Evolutionary conservation across 2,888 invertebrate genomes (phyloP), one percentile per base, ranked within the genome.

Genomic region (Orchesella flavescens): DNA sequence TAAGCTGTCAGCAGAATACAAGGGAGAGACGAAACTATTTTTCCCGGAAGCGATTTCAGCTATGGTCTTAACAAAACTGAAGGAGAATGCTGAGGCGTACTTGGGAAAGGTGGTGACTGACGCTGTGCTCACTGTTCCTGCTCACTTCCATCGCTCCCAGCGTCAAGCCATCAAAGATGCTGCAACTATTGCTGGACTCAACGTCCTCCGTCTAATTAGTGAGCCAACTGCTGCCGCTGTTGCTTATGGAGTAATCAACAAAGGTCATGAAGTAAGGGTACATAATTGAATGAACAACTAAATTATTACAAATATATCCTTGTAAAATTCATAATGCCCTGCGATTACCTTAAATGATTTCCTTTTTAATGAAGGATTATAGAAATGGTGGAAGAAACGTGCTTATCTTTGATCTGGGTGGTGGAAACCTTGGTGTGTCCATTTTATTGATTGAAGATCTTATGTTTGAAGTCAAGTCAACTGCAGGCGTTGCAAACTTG

Each of bases 201-300:
- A 96, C 90, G 96, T 97, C 1, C 91, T 97, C 55, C 93, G 97
- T 88, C 97, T 97, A 84, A 95, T 96, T 88, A 96, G 96, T 90
- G 96, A 97, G 90, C 97, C 97, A 10, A 97, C 96, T 1, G 95
- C 95, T 0, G 96, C 96, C 21, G 96, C 96, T 59, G 91, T 96
- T 83, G 76, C 96, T 80, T 96, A 97, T 89, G 96, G 97, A 23
- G 89, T 92, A 10, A n/a, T n/a, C n/a, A n/a, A n/a, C n/a, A n/a
- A n/a, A n/a, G n/a, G n/a, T n/a, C n/a, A 90, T 91, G 88, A 90
- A 90, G 85, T 90, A 94, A 89, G 83, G 83, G 23, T 87, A 83
- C 46, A 68, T 57, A 59, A 79, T 71, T 53, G 49, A 34, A 23
- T 53, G 43, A 19, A 44, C 17, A 12, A 19, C 57, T 57, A 12